Evolutionary conservation across 23 tunicate genomes (phyloP).

Genomic region (Ascidia mentula): DNA sequence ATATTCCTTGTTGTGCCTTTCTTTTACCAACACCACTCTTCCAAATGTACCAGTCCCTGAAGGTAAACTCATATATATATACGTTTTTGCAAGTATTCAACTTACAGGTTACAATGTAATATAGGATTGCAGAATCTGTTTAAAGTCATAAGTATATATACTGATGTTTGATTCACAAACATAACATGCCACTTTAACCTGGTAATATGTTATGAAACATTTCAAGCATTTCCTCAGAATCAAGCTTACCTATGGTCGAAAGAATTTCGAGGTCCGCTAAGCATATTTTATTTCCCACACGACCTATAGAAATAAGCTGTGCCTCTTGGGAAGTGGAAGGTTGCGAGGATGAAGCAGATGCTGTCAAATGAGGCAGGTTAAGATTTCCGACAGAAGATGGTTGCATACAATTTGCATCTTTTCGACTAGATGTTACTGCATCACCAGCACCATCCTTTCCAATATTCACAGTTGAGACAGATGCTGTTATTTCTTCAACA

Average conservation of each 20-base stretch:
- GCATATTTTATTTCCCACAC: slow-evolving; percentile 21
- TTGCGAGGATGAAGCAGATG: background rate
- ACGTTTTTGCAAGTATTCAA: too few relatives aligned
- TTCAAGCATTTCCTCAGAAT: too few relatives aligned
- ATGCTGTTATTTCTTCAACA: background rate
- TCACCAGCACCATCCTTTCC: background rate
- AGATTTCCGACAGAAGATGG: slow-evolving; percentile 29
- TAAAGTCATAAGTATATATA: too few relatives aligned
- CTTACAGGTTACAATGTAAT: too few relatives aligned
- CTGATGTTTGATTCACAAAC: too few relatives aligned
- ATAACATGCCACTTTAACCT: too few relatives aligned
- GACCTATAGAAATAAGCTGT: slow-evolving; percentile 10
- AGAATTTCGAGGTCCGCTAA: slow-evolving; percentile 39
- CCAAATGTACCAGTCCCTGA: slow-evolving; percentile 87
- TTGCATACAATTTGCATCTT: background rate
- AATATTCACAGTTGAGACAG: background rate
- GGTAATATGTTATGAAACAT: too few relatives aligned
- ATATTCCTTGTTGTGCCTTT: slow-evolving; percentile 47
- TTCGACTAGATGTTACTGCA: background rate
- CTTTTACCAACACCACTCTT: slow-evolving; percentile 66
- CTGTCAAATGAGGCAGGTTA: slow-evolving; percentile 38
- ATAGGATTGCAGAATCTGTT: too few relatives aligned
- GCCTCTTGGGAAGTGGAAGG: background rate
- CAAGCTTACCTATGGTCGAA: slow-evolving; percentile 36
- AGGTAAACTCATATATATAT: too few relatives aligned